Evolutionary conservation across 2,797 vertebrate genomes (phyloP), one percentile per base, ranked within the genome.

Genomic region (Poeciliopsis paucimaculata): DNA sequence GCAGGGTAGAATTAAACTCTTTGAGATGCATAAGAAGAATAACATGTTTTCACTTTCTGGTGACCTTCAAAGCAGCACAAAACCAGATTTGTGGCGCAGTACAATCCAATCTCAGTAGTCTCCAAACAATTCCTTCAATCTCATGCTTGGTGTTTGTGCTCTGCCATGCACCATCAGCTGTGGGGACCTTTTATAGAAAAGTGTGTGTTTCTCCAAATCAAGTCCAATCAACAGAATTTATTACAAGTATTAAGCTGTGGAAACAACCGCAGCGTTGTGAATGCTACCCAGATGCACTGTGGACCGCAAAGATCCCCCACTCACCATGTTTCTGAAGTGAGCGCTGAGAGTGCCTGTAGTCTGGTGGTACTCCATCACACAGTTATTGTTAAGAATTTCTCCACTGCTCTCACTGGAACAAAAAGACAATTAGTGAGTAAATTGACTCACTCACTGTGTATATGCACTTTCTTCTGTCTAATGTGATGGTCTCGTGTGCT

Each of bases 371-470:
- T 99, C 98, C 98, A 99, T 98, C 72, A 99, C 98, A 0, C 98
- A 98, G 93, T 97, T 98, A 89, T 98, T 99, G 94, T 99, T 99
- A 78, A 99, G 93, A 90, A 99, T 99, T 89, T 99, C 98, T 2
- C 98, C 98, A 0, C 98, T 99, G 94, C 96, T 98, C 85, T 99
- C 98, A 41, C 98, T 98, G 94, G 57, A 87, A 0, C 0, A 75
- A 62, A 90, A 71, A 87, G 70, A 70, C 47, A 72, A 79, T 77
- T 31, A 75, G 36, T 2, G 46, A 86, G 70, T 85, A 68, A 76
- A 77, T 88, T 77, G 82, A 36, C 66, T 28, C n/a, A n/a, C n/a
- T n/a, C n/a, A n/a, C n/a, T n/a, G n/a, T n/a, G n/a, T n/a, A n/a
- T n/a, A n/a, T n/a, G n/a, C n/a, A n/a, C n/a, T n/a, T n/a, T n/a